These are phyloP conservation scores for Aelia acuminata DNA, from an alignment of 2,888 invertebrate species.

Conservation along the genomic window DNA sequence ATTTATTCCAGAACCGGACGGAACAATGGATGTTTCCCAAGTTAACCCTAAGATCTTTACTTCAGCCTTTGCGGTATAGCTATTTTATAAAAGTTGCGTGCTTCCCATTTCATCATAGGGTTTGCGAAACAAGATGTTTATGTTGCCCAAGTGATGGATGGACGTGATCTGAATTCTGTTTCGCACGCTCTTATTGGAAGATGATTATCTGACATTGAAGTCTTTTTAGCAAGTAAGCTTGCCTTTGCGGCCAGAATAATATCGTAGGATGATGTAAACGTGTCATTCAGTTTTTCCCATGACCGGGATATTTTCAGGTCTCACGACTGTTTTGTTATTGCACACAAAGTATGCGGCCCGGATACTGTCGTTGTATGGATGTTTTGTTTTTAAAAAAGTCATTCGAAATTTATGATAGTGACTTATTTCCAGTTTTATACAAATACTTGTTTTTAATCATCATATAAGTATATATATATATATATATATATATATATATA, in stretches of 20 bases:
- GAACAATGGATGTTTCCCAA: not conserved
- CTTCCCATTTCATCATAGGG: slow-evolving; percentile 12
- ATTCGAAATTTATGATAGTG: not conserved
- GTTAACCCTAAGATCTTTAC: not conserved
- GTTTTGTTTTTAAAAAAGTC: not conserved
- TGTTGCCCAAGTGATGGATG: slow-evolving; percentile 34
- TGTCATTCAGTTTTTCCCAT: slow-evolving; percentile 46
- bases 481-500: too few species aligned
- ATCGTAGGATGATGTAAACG: slow-evolving; percentile 40
- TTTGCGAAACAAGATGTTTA: slow-evolving; percentile 41
- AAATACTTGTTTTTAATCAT: too few species aligned
- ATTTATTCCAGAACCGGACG: not conserved
- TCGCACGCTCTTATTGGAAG: slow-evolving; percentile 31
- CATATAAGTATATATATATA: too few species aligned
- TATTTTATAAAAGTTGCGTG: slow-evolving; percentile 38
- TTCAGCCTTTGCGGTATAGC: not conserved
- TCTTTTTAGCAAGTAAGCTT: slow-evolving; percentile 42
- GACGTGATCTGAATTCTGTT: slow-evolving; percentile 26
- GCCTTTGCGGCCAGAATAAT: slow-evolving; percentile 30
- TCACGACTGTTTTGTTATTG: slow-evolving; percentile 39
- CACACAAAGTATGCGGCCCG: slow-evolving; percentile 18
- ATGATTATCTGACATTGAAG: slow-evolving; percentile 44
- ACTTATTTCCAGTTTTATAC: too few species aligned
- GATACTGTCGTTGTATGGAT: not conserved
- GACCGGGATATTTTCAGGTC: slow-evolving; percentile 48